A percentile compares a stretch with the other conserved stretches of the same genome.
These are phyloP conservation scores for Phrynocephalus versicolor DNA, from an alignment of 2,113 vertebrate species.

Conservation along the genomic window DNA sequence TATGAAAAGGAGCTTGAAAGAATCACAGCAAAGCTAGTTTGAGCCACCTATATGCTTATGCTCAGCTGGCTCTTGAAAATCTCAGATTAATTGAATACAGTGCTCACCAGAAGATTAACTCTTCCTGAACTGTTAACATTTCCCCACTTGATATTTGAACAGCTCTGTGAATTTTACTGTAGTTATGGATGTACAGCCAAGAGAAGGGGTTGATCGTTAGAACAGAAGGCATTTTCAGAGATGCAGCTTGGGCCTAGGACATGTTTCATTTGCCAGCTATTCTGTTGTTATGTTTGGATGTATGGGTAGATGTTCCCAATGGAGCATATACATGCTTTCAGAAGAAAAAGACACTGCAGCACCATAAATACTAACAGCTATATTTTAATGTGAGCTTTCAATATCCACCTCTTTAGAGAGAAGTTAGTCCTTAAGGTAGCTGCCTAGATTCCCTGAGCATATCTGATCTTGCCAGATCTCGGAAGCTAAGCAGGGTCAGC, in stretches of 20 bases:
- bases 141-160: background rate
- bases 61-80: background rate
- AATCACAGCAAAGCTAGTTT: background rate
- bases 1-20: background rate
- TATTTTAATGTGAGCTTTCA: too few species aligned
- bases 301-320: background rate
- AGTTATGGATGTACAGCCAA: background rate
- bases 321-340: background rate
- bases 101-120: background rate
- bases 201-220: background rate
- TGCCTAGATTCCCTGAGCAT: too few species aligned
- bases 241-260: background rate
- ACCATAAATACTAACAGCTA: too few species aligned
- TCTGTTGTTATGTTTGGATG: background rate
- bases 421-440: too few species aligned
- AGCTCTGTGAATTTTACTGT: background rate
- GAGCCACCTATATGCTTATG: background rate
- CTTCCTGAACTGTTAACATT: background rate
- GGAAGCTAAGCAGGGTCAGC: too few species aligned
- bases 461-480: too few species aligned
- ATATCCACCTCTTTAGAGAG: too few species aligned
- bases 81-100: background rate
- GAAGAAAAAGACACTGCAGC: too few species aligned
- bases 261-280: background rate
- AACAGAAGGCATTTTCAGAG: background rate